phyloP scores from a whole-genome alignment of 2,113 vertebrate species.

The Pedionomus torquatus region DNA sequence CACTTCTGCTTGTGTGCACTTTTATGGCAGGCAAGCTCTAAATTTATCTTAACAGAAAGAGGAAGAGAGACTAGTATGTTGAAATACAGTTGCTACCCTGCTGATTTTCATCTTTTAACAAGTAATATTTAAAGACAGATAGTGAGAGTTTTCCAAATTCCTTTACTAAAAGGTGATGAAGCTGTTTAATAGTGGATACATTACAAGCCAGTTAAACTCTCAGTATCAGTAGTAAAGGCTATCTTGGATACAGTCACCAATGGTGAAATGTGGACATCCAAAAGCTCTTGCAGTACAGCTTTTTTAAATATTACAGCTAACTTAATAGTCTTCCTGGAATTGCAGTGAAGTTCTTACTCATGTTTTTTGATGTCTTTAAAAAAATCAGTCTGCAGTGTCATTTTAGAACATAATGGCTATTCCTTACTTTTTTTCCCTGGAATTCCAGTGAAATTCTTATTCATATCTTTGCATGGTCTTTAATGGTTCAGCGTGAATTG shows the following conservation, averaged over 20 bases:
- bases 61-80: neutral
- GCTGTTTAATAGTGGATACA: neutral
- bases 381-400: neutral
- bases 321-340: neutral
- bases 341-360: neutral
- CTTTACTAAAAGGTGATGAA: neutral
- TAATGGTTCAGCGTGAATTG: neutral
- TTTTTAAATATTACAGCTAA: neutral
- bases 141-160: neutral
- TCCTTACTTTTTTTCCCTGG: neutral
- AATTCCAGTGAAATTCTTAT: neutral
- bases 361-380: neutral
- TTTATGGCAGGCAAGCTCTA: neutral
- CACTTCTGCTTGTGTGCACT: neutral
- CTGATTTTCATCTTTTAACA: neutral
- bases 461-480: neutral
- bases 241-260: neutral
- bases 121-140: neutral
- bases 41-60: constrained; percentile 16
- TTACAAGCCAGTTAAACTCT: neutral
- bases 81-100: neutral
- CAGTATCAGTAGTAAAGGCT: neutral
- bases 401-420: neutral
- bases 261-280: too few relatives aligned
- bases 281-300: neutral